Conservation (phyloP, 2,888 invertebrate species). For the Drosophila greeni region DNA sequence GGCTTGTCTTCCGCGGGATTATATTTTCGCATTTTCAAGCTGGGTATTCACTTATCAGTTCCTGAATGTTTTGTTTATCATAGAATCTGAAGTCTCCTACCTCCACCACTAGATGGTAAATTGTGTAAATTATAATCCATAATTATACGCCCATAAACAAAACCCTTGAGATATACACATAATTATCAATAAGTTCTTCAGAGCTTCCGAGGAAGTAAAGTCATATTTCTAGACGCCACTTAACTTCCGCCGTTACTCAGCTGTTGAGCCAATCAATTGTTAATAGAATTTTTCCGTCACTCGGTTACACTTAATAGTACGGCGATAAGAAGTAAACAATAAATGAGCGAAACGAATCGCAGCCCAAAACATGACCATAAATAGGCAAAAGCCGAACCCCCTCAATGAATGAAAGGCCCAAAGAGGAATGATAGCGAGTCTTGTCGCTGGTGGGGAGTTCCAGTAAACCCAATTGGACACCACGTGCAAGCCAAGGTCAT, state of each 20-base stretch:
- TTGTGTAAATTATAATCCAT: neutral
- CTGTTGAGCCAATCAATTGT: constrained; percentile 28
- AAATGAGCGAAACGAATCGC: constrained; percentile 34
- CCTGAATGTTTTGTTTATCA: neutral
- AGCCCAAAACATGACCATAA: constrained; percentile 62
- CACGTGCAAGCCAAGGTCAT: constrained; percentile 50
- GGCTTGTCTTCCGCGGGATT: constrained; percentile 3
- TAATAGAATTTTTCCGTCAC: constrained; percentile 37
- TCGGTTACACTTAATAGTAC: neutral
- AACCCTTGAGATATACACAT: neutral
- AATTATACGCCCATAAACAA: neutral
- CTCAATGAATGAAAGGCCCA: constrained; percentile 14
- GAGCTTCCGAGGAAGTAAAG: constrained; percentile 19
- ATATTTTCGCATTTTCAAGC: constrained; percentile 4
- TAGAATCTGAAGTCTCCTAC: neutral
- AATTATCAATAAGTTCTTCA: neutral
- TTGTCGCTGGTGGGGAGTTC: neutral
- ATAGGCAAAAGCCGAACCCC: constrained; percentile 53
- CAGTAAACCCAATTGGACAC: constrained; percentile 8
- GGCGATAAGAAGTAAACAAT: constrained; percentile 50
- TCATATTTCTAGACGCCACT: constrained; percentile 3
- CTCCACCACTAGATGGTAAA: neutral
- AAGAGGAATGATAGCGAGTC: neutral
- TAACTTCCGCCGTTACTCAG: constrained; percentile 30
- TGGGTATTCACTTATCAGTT: neutral